Conservation (phyloP, 2,113 vertebrate genomes). For the Rattus rattus region DNA sequence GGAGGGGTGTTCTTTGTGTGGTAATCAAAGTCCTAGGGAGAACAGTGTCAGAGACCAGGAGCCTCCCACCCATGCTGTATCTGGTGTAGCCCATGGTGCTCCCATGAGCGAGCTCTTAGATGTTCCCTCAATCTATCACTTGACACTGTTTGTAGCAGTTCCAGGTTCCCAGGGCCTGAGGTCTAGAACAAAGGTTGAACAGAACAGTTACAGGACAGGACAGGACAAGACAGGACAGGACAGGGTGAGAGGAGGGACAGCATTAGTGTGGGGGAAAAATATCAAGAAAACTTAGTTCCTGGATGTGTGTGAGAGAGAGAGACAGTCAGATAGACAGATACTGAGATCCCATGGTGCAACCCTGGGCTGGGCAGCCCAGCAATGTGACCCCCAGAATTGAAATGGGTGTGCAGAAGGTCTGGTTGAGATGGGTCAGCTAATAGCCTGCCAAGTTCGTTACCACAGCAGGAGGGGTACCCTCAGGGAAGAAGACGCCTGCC, state of each 20-base stretch:
- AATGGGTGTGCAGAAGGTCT: too few species aligned
- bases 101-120: background rate
- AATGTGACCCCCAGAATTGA: background rate
- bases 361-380: background rate
- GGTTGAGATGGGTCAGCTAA: too few species aligned
- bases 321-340: background rate
- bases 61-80: too few species aligned
- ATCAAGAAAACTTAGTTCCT: background rate
- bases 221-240: background rate
- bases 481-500: background rate
- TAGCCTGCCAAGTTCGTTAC: background rate
- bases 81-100: too few species aligned
- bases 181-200: background rate
- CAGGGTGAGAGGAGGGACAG: background rate
- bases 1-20: background rate
- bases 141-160: background rate
- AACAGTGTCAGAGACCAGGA: background rate
- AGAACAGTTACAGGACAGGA: background rate
- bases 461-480: background rate
- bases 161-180: fast-evolving
- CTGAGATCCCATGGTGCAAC: fast-evolving
- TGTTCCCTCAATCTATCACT: background rate
- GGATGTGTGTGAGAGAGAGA: background rate
- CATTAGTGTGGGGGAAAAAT: background rate
- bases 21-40: background rate